Evolutionary conservation across 1,140 invertebrate species (phyloP).

Genomic region (Lasaia peninsularis): DNA sequence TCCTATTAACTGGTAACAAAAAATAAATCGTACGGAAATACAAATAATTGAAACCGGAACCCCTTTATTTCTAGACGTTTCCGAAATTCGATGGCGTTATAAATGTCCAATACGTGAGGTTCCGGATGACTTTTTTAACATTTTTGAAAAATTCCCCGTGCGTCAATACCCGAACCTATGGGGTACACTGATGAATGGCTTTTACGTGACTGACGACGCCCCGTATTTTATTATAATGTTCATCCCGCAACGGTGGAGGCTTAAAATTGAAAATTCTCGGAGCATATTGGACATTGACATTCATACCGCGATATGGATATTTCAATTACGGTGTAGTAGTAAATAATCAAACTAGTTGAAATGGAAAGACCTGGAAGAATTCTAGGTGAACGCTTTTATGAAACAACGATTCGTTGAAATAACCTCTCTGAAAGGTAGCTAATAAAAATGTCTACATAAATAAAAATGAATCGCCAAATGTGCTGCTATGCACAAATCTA

Average conservation of each 20-base stretch:
- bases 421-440: too few relatives aligned
- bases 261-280: conserved; percentile 73
- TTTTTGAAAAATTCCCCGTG: conserved; percentile 72
- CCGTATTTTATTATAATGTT: conserved; percentile 69
- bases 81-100: conserved; percentile 31
- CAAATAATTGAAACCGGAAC: conserved; percentile 23
- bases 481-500: too few relatives aligned
- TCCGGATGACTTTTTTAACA: conserved; percentile 65
- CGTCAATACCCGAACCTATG: conserved; percentile 55
- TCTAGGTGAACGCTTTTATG: too few relatives aligned
- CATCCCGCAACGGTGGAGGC: conserved; percentile 34
- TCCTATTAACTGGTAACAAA: background rate
- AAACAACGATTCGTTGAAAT: too few relatives aligned
- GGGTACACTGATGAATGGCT: conserved; percentile 66
- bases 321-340: background rate
- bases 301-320: conserved; percentile 11
- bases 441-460: too few relatives aligned
- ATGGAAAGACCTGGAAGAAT: conserved; percentile 9
- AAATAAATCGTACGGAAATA: background rate
- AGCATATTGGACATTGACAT: conserved; percentile 41
- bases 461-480: too few relatives aligned
- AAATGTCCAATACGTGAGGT: conserved; percentile 66
- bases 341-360: too few relatives aligned
- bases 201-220: conserved; percentile 63
- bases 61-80: conserved; percentile 21